Base-by-base conservation (phyloP, 2,888 invertebrate species). In the Philereme transversata region DNA sequence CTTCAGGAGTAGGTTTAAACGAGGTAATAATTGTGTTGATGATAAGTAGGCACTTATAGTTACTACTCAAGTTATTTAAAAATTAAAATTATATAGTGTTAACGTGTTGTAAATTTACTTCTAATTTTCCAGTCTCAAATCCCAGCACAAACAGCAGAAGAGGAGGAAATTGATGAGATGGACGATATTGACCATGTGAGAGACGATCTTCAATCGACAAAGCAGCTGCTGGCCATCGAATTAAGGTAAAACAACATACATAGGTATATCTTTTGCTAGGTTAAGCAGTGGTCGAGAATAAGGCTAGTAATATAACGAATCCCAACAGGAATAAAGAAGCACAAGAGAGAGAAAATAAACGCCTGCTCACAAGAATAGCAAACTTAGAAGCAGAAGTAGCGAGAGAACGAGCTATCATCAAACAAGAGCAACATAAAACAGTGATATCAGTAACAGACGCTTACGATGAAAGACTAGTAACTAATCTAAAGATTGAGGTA, bases 101-200 rank as follows among this genome's bases (percentile, higher is more conserved):
- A 6, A 34, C 8, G 5, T 47, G 3, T 45, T 5, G 5, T 11
- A 11, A 43, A 43, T n/a, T n/a, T 10, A 1, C 7, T 22, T 46
- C 46, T 47, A 22, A 38, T 6, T 35, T 62, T 54, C 11, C 51
- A 62, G 62, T 58, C 73, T 36, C 62, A 75, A 72, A 76, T 73
- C 35, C 62, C 83, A 75, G 73, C 79, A 22, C 78, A 83, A 51
- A 74, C 79, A 3, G 66, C 79, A 57, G 94, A 95, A 73, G 94
- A 94, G 74, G 94, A 95, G 57, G 96, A 96, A 73, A 95, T 94
- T 10, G 97, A 97, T 79, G 97, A 97, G 78, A 94, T 97, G 93
- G 97, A 98, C 73, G 98, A 98, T 77, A 97, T 98, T 72, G 98
- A 98, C 77, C 97, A 96, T 80, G 95, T 97, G 11, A 94, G 97